Percentiles rank a stretch among this genome's conserved stretches.
Conservation (phyloP, 2,113 vertebrate genomes). For the Erinaceus europaeus region DNA sequence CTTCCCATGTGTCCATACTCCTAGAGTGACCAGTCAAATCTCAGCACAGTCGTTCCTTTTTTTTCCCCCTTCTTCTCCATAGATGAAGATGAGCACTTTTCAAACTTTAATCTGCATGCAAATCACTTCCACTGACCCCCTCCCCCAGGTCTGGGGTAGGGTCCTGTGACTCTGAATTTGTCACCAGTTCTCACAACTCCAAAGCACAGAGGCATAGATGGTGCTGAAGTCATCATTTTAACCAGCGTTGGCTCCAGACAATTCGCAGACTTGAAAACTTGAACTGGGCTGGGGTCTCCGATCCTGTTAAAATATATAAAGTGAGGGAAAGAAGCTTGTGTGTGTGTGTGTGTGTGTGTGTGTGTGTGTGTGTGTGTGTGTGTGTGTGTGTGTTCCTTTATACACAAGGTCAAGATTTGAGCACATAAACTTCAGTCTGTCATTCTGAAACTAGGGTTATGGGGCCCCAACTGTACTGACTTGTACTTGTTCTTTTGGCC, state of each 20-base stretch:
- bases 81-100: background rate
- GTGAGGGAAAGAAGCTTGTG: fast-evolving
- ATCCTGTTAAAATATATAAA: background rate
- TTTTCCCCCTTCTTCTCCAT: background rate
- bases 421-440: background rate
- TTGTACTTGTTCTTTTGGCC: background rate
- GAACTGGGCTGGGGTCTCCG: background rate
- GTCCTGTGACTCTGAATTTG: background rate
- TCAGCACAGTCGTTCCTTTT: background rate
- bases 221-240: background rate
- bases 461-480: background rate
- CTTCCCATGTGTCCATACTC: background rate
- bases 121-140: background rate
- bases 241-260: background rate
- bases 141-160: background rate
- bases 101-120: fast-evolving
- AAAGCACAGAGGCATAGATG: background rate
- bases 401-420: background rate
- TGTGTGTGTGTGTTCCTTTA: too few species aligned
- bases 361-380: too few species aligned
- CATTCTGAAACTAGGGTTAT: background rate
- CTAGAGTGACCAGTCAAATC: background rate
- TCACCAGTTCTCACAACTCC: background rate
- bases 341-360: background rate
- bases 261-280: background rate